Base-by-base conservation (phyloP, 2,888 invertebrate genomes). In the Chloroclysta siterata region DNA sequence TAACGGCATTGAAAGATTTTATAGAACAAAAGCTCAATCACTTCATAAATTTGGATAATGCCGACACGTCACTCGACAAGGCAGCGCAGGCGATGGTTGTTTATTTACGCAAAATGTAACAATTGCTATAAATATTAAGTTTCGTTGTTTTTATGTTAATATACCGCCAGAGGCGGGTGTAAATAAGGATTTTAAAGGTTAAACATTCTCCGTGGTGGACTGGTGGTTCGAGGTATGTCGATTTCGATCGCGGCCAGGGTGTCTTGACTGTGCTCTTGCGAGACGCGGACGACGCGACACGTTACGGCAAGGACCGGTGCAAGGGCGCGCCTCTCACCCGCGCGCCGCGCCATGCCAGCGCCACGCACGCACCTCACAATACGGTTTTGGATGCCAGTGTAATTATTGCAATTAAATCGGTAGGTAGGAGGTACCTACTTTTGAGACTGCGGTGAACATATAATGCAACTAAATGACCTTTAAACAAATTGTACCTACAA, bases 271-370 rank as follows among this genome's bases (percentile, higher is more conserved):
- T 84, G 82, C 84, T 82, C 82, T 83, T 74, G 72, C 82, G 79
- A 80, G 33, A 33, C 33, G 8, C 7, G 6, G 8, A 33, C 33
- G 33, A 39, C 33, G 33, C 33, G 33, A 33, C 33, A 86, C 85
- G 85, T 88, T 87, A 86, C 71, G 80, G 82, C 87, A 87, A 84
- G 81, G 83, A 83, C 78, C 74, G 73, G 53, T 68, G 81, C 90
- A 91, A 92, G 91, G 91, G 91, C 91, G 87, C 79, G 69, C 92
- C 92, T 90, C 89, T 92, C 91, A 90, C 92, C 87, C 46, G 47
- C 14, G 17, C 87, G 8, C 33, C 33, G 5, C 46, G 22, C 22
- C 22, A 22, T 3, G 22, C 22, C 22, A 22, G 41, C 28, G 36
- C 42, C 81, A 80, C 80, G 75, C 82, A 81, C 81, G 76, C 74